phyloP scores from a whole-genome alignment of 2,888 invertebrate genomes.

The Bugula neritina region DNA sequence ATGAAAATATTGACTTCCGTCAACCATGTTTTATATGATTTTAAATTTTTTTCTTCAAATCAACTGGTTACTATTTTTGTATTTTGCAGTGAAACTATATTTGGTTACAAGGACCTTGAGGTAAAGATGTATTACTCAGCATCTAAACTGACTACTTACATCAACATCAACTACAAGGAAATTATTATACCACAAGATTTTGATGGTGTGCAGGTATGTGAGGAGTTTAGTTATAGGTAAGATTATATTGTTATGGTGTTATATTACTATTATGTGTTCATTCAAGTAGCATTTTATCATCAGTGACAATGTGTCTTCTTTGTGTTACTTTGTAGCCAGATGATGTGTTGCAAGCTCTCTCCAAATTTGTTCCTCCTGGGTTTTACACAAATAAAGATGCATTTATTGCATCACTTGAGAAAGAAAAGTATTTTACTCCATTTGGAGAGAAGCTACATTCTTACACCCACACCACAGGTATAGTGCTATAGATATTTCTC shows the following conservation, averaged over 20 bases:
- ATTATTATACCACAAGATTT: slow-evolving; percentile 58
- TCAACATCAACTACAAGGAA: slow-evolving; percentile 69
- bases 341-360: slow-evolving; percentile 66
- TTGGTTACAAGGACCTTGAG: slow-evolving; percentile 79
- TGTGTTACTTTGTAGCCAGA: slow-evolving; percentile 63
- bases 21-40: no score
- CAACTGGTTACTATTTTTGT: no score
- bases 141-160: slow-evolving; percentile 71
- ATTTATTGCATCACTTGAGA: slow-evolving; percentile 65
- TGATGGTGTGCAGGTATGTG: slow-evolving; percentile 54
- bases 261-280: slow-evolving; percentile 59
- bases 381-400: slow-evolving; percentile 68
- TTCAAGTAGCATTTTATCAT: no score
- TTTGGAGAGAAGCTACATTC: slow-evolving; percentile 53
- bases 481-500: no score
- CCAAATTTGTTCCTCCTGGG: slow-evolving; percentile 66
- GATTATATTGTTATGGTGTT: slow-evolving; percentile 52
- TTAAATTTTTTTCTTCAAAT: no score
- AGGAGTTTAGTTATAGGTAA: neutral
- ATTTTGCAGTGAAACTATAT: slow-evolving; percentile 71
- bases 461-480: slow-evolving; percentile 42
- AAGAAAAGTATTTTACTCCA: slow-evolving; percentile 69
- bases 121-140: slow-evolving; percentile 76
- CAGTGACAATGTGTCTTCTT: no score
- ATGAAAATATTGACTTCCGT: no score